Evolutionary conservation across 2,797 vertebrate genomes (phyloP).

Genomic region (Garrulus glandarius): DNA sequence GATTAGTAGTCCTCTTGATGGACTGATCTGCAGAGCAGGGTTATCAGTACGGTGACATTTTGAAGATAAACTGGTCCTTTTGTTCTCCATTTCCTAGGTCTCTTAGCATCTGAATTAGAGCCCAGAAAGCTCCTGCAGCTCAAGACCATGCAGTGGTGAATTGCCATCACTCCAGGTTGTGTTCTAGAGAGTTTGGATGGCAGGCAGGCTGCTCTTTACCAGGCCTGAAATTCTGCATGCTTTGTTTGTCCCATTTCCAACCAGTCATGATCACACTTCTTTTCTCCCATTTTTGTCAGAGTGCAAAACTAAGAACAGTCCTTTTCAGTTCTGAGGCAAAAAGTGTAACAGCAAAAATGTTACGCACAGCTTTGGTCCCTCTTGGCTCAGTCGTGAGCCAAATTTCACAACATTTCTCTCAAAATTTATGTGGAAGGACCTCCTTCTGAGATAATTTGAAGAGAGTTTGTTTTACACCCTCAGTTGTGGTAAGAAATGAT

Average conservation of each 20-base stretch:
- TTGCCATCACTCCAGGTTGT: neutral
- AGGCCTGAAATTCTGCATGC: neutral
- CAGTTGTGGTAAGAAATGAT: neutral
- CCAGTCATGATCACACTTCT: accelerated
- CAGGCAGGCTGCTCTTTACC: neutral
- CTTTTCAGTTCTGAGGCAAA: neutral
- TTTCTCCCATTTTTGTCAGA: neutral
- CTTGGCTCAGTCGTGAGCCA: neutral
- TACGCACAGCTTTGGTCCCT: neutral
- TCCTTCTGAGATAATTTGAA: neutral
- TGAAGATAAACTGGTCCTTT: neutral
- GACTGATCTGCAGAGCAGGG: neutral
- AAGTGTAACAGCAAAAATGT: neutral
- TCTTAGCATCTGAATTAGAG: slow-evolving; percentile 9
- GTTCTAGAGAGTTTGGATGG: neutral
- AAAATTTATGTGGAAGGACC: neutral
- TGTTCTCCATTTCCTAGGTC: neutral
- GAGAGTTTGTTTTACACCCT: neutral
- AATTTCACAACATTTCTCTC: neutral
- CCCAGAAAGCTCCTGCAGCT: neutral
- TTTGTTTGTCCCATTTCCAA: neutral
- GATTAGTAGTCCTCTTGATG: neutral
- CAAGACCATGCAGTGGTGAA: neutral
- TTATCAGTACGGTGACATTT: neutral
- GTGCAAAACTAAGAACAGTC: neutral